These are phyloP conservation scores for Sparus aurata DNA, from an alignment of 2,797 vertebrate species.

Conservation along the genomic window DNA sequence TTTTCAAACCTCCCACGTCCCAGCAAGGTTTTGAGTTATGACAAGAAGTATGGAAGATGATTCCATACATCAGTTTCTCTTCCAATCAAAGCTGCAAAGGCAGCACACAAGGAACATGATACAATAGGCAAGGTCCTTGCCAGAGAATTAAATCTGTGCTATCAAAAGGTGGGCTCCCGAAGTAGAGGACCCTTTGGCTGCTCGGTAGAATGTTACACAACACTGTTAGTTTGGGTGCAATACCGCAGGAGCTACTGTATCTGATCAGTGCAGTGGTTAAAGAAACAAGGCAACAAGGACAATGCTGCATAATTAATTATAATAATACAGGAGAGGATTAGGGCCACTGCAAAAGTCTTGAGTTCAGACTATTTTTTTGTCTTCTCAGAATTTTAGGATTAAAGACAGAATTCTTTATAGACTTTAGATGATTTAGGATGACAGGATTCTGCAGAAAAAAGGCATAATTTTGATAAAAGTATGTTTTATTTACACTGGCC, in stretches of 20 bases:
- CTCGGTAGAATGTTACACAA: conserved; percentile 23
- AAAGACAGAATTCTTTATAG: no score
- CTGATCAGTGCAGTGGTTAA: neutral
- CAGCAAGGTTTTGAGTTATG: conserved; percentile 7
- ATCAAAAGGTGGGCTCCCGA: conserved; percentile 55
- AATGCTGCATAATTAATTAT: no score
- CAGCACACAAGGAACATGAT: conserved; percentile 45
- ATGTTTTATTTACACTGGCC: no score
- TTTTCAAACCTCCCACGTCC: conserved; percentile 24
- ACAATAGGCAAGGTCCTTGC: conserved; percentile 15
- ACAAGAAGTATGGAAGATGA: conserved; percentile 26
- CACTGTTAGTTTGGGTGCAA: conserved; percentile 11
- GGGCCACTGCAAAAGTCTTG: no score
- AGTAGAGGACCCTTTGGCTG: conserved; percentile 21
- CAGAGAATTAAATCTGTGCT: conserved; percentile 44
- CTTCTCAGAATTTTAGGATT: no score
- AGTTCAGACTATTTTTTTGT: no score
- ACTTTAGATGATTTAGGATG: no score
- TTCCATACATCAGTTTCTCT: conserved; percentile 48
- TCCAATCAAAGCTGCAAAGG: conserved; percentile 46
- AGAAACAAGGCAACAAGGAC: neutral
- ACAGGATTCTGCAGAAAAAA: no score
- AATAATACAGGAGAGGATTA: no score
- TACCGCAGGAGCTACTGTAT: neutral
- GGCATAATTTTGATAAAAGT: no score